Percentiles rank a stretch among this genome's conserved stretches.
phyloP scores from a whole-genome alignment of 2,113 vertebrate genomes.

The Hydropotes inermis region DNA sequence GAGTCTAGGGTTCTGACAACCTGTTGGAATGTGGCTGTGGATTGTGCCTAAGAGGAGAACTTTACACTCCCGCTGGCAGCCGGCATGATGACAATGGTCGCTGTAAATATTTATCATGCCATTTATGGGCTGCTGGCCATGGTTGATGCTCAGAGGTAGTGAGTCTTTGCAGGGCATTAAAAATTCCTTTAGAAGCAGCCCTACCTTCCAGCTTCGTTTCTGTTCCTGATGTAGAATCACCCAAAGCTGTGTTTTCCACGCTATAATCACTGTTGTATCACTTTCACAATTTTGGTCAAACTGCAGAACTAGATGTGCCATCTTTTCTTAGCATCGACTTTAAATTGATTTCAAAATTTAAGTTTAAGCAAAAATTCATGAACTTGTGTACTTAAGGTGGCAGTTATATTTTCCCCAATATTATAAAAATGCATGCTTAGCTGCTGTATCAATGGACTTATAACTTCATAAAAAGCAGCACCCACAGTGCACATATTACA shows the following conservation, averaged over 20 bases:
- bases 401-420: neutral
- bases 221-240: neutral
- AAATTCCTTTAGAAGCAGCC: neutral
- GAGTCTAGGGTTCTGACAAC: neutral
- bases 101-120: neutral
- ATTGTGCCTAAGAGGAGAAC: neutral
- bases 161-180: neutral
- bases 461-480: neutral
- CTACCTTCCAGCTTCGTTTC: neutral
- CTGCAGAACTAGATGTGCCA: fast-evolving
- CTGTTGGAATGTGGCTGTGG: neutral
- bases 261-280: neutral
- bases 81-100: fast-evolving
- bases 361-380: neutral
- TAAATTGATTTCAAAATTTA: neutral
- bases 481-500: fast-evolving
- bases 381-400: neutral
- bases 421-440: neutral
- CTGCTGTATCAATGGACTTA: too few relatives aligned
- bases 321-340: neutral
- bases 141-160: neutral
- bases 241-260: neutral
- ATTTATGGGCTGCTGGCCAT: neutral
- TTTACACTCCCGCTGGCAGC: neutral
- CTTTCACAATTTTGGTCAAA: too few relatives aligned